Base-by-base conservation (phyloP, 1,140 invertebrate genomes). In the Drosophila seguyi region DNA sequence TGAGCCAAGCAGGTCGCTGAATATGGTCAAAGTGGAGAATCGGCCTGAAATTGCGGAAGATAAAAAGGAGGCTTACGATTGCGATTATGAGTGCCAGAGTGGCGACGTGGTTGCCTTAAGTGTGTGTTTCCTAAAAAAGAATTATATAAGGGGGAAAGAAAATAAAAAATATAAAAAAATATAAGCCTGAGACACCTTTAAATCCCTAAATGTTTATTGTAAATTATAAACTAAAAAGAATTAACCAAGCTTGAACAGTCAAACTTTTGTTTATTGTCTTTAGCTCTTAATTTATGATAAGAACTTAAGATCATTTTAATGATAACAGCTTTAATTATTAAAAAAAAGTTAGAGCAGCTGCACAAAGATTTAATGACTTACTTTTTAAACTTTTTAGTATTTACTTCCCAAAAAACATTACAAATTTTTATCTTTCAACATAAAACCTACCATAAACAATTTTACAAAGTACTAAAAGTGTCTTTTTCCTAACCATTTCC, bases 41-140 rank as follows among this genome's bases (percentile, higher is more conserved):
- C 62, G 42, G 42, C 34, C 61, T 41, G 29, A 27, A 42, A 50
- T 50, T 44, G 62, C 66, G 66, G 66, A 69, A 69, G 66, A 68
- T 69, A 44, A 69, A 48, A 29, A 11, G 31, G 6, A 52, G 31
- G 52, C 34, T 38, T 38, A 55, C 52, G 45, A 16, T 47, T 47
- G 16, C 45, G 52, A 36, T 47, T 66, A 44, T 52, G 61, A 27
- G 2, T 25, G 38, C 10, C 22, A 44, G 34, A 14, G 55, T 31
- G 41, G n/a, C 22, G 18, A 36, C 16, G 13, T 31, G 10, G 6
- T 42, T 53, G 8, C n/a, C 11, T 44, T 53, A 65, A 65, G 25
- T 36, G 60, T 10, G 1, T 68, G 6, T 50, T 11, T 41, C 20
- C n/a, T 25, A 41, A 65, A 68, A 13, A 55, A 55, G 34, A n/a